A percentile compares a stretch with the other conserved stretches of the same genome.
Evolutionary conservation across 2,888 invertebrate genomes (phyloP).

Genomic region (Hydrotaea cyrtoneurina): DNA sequence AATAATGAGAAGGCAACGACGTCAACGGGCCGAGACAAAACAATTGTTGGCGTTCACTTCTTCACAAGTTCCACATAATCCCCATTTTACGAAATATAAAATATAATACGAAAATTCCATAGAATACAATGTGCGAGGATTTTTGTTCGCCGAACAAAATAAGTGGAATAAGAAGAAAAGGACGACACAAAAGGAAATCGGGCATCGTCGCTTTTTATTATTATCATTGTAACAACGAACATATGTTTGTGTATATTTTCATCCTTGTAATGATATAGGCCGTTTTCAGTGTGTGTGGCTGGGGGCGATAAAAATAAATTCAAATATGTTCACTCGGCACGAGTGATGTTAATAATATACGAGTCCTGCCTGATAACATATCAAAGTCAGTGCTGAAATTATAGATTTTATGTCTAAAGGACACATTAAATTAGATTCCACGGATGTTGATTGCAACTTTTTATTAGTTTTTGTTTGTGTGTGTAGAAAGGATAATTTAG

Average conservation of each 20-base stretch:
- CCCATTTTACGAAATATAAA: background rate
- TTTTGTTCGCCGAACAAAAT: background rate
- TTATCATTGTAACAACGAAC: background rate
- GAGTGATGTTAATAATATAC: background rate
- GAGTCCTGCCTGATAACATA: conserved; percentile 3
- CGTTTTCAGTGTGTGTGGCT: background rate
- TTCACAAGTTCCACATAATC: background rate
- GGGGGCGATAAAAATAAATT: background rate
- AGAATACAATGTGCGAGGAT: background rate
- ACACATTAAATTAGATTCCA: background rate
- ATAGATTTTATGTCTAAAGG: conserved; percentile 2
- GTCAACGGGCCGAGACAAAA: background rate
- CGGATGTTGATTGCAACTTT: no score
- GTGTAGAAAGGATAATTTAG: no score
- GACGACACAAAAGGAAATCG: background rate
- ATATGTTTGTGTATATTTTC: background rate
- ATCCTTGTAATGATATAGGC: background rate
- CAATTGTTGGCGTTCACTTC: background rate
- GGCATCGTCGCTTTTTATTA: conserved; percentile 2
- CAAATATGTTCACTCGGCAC: background rate
- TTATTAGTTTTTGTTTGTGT: no score
- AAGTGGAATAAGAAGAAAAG: background rate
- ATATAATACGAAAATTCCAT: background rate
- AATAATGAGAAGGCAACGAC: background rate
- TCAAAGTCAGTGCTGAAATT: conserved; percentile 33